phyloP scores from a whole-genome alignment of 2,888 invertebrate species.

The Magallana nippona region DNA sequence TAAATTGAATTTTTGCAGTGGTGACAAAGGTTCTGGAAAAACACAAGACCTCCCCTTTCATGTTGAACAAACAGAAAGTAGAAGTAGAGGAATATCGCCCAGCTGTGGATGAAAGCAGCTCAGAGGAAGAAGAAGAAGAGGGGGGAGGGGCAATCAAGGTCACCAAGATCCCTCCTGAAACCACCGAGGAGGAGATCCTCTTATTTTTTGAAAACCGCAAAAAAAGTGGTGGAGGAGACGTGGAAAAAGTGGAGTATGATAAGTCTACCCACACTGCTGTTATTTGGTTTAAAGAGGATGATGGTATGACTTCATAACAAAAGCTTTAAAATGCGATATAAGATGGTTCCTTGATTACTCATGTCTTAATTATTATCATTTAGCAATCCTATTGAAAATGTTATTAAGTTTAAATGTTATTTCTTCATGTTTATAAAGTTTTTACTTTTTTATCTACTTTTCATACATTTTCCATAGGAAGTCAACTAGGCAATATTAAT shows the following conservation, averaged over 20 bases:
- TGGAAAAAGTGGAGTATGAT: slow-evolving; percentile 49
- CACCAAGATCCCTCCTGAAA: slow-evolving; percentile 36
- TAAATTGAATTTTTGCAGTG: background rate
- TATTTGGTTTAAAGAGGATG: slow-evolving; percentile 49
- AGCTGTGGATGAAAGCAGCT: background rate
- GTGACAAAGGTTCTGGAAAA: background rate
- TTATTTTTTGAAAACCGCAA: slow-evolving; percentile 55
- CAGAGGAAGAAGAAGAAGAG: background rate
- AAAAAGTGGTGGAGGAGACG: slow-evolving; percentile 51
- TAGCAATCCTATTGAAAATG: too few relatives aligned
- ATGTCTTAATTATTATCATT: too few relatives aligned
- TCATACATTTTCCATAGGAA: too few relatives aligned
- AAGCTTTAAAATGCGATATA: too few relatives aligned
- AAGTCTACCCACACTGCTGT: slow-evolving; percentile 45
- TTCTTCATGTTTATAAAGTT: too few relatives aligned
- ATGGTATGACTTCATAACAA: slow-evolving; percentile 37
- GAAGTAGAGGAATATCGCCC: slow-evolving; percentile 1
- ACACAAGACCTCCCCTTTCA: background rate
- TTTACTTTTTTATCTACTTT: too few relatives aligned
- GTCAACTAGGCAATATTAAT: too few relatives aligned
- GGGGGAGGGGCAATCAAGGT: slow-evolving; percentile 41
- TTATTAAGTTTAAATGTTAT: too few relatives aligned
- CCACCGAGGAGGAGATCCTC: slow-evolving; percentile 50
- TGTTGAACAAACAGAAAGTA: background rate
- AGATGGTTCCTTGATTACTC: too few relatives aligned